phyloP scores from a whole-genome alignment of 2,797 vertebrate species.

The Okamejei kenojei region DNA sequence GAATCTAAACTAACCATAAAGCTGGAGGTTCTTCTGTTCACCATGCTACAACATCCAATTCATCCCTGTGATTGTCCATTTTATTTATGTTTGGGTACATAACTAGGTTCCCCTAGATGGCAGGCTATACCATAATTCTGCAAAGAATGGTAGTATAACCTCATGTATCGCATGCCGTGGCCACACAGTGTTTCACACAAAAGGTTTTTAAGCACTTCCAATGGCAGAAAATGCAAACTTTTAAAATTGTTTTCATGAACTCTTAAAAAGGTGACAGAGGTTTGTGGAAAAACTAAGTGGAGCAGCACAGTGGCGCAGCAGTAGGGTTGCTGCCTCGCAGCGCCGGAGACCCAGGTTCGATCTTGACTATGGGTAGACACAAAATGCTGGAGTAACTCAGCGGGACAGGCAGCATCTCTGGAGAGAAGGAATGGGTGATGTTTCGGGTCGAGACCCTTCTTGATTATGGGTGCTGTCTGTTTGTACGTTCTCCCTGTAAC shows the following conservation, averaged over 20 bases:
- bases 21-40: not conserved
- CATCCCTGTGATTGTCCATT: not conserved
- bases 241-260: not conserved
- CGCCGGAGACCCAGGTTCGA: too few species aligned
- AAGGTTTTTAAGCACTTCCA: not conserved
- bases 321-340: too few species aligned
- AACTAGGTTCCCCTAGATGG: slow-evolving; percentile 31
- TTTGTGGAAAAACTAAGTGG: not conserved
- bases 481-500: too few species aligned
- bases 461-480: too few species aligned
- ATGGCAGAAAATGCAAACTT: not conserved
- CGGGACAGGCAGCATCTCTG: too few species aligned
- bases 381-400: too few species aligned
- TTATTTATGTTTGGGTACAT: not conserved
- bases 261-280: not conserved
- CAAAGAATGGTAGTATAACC: not conserved
- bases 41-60: not conserved
- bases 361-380: too few species aligned
- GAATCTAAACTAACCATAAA: not conserved
- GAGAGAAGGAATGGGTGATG: too few species aligned
- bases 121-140: slow-evolving; percentile 21
- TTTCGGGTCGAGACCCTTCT: too few species aligned
- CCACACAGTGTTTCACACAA: too few species aligned
- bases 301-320: too few species aligned
- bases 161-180: not conserved